Base-by-base conservation (phyloP, 2,888 invertebrate genomes). In the Xanthia togata region DNA sequence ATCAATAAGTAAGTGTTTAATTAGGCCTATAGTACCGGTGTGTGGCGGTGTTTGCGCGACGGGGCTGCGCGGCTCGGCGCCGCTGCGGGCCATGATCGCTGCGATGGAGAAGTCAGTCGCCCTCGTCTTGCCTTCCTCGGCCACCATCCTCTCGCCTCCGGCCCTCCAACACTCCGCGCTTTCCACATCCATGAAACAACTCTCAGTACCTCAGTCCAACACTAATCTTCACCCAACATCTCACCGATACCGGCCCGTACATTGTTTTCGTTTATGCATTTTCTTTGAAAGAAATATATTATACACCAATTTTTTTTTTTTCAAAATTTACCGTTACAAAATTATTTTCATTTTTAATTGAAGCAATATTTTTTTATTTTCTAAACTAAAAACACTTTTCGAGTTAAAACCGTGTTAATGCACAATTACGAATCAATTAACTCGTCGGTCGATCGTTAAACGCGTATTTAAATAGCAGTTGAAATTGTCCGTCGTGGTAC, bases 61-160 rank as follows among this genome's bases (percentile, higher is more conserved):
- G 91, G 96, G 95, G 91, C 95, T 96, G 90, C 96, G 95, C 89
- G 94, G 94, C 90, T 96, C 95, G 81, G 92, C 94, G 90, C 94
- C 95, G 92, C 95, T 96, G 88, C 97, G 97, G 88, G 98, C 98
- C 98, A 99, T 99, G 94, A 99, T 99, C 92, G 99, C 99, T 89
- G 99, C 99, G 93, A 99, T 99, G 93, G 98, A 99, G 97, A 99
- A 99, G 97, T 99, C 99, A 92, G 99, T 99, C 93, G 99, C 98
- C 95, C 94, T 92, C 85, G 95, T 95, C 94, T 95, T 95, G 88
- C 95, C 90, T 86, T 96, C 96, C 92, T 95, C 96, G 88, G 96
- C 95, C 93, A 96, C 95, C 95, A 96, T 96, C 94, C 94, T 96
- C 92, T 93, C 94, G 82, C 92, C 94, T 84, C 89, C 91, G 85